Evolutionary conservation across 2,797 vertebrate species (phyloP).

Genomic region (Microcaecilia unicolor): DNA sequence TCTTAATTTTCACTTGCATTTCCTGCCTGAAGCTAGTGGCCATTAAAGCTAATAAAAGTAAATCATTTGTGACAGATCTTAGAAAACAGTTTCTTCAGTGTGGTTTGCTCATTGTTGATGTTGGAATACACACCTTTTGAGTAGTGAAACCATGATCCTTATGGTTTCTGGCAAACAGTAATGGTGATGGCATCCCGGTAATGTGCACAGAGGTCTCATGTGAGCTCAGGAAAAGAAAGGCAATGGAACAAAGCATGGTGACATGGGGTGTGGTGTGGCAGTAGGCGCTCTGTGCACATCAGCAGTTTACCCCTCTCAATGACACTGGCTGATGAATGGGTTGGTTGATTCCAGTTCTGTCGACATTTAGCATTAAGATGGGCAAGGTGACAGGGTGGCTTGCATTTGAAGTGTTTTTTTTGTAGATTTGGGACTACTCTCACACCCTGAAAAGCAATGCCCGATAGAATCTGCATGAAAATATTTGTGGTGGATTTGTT

Average conservation of each 20-base stretch:
- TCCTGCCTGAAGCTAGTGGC: slow-evolving; percentile 51
- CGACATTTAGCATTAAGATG: slow-evolving; percentile 9
- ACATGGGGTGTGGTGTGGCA: too few species aligned
- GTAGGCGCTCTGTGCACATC: too few species aligned
- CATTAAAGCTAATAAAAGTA: slow-evolving; percentile 68
- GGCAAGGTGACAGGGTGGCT: too few species aligned
- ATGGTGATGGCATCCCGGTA: slow-evolving; percentile 45
- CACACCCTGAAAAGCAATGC: too few species aligned
- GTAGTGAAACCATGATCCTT: slow-evolving; percentile 46
- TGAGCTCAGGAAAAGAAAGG: slow-evolving; percentile 19
- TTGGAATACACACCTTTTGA: slow-evolving; percentile 42
- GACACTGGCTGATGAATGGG: slow-evolving; percentile 29
- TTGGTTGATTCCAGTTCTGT: slow-evolving; percentile 9
- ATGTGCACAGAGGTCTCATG: slow-evolving; percentile 37
- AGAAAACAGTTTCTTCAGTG: slow-evolving; percentile 56
- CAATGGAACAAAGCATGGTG: slow-evolving; percentile 35
- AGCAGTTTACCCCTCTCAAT: slow-evolving; percentile 39
- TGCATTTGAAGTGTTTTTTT: too few species aligned
- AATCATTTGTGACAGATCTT: slow-evolving; percentile 65
- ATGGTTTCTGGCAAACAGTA: slow-evolving; percentile 47
- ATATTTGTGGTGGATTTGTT: too few species aligned
- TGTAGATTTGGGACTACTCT: too few species aligned
- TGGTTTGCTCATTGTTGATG: slow-evolving; percentile 47
- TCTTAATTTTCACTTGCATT: slow-evolving; percentile 67
- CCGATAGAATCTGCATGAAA: too few species aligned